Evolutionary conservation across 1,140 invertebrate species (phyloP).

Genomic region (Platorchestia sp.): DNA sequence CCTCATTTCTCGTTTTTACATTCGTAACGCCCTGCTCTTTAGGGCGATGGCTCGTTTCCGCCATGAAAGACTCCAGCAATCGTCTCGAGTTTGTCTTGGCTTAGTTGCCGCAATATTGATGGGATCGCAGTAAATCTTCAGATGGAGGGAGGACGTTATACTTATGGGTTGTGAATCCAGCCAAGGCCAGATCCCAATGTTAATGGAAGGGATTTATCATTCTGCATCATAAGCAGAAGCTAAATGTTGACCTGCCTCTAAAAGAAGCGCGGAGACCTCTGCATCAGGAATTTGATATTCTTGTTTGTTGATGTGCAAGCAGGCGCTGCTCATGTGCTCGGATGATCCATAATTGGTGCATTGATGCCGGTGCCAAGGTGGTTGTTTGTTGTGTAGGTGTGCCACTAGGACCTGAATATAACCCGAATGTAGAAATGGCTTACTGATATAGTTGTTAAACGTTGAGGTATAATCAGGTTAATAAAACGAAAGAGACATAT

Average conservation of each 20-base stretch:
- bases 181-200: background rate
- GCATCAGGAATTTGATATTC: background rate
- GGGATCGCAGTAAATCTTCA: background rate
- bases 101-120: background rate
- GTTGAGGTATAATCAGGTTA: no score
- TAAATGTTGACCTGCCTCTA: background rate
- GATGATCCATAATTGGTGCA: background rate
- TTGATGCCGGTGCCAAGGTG: no score
- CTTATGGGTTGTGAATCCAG: background rate
- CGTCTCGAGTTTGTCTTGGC: background rate
- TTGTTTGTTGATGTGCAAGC: background rate
- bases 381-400: no score
- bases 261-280: background rate
- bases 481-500: no score
- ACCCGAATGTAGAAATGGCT: no score
- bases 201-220: background rate
- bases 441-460: no score
- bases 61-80: background rate
- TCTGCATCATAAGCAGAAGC: background rate
- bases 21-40: background rate
- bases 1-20: background rate
- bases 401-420: no score
- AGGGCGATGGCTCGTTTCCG: background rate
- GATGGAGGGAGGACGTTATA: background rate
- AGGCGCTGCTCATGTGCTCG: background rate